Evolutionary conservation across 2,888 invertebrate genomes (phyloP), one percentile per base, ranked within the genome.

Genomic region (Drosophila antonietae): DNA sequence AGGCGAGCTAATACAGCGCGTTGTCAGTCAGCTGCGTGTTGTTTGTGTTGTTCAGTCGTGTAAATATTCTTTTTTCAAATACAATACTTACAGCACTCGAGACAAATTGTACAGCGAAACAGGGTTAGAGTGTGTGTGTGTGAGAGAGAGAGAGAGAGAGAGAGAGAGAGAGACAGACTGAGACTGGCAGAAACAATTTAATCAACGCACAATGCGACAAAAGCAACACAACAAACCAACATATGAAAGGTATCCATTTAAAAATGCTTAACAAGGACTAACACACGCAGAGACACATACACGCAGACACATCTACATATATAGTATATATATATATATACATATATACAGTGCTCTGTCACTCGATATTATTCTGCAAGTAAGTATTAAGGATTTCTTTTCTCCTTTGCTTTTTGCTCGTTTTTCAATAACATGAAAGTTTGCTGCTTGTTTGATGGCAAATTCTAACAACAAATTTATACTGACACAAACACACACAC

Each of bases 351-450:
- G 5, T 23, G 23, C 53, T 35, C 37, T 81, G 89, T 70, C 87
- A 88, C 80, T 57, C 69, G 84, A 83, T 83, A 83, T 86, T 88
- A 73, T 88, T 69, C 61, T 68, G 80, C 80, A 74, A 59, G 79
- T 60, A 69, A 79, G 76, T 77, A 70, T 86, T 88, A 80, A 60
- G 89, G 65, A 71, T 85, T 82, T 77, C 80, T 75, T 73, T 84
- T 64, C 66, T 59, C 49, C 51, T 31, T n/a, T 46, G 46, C 56
- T 55, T 73, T 70, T 70, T 58, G 55, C 77, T 86, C 83, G 62
- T 71, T 83, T 83, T 83, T 89, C 83, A 83, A 83, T 83, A 83
- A 83, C 83, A 86, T 74, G 81, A 88, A 83, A 89, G 84, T 88
- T 86, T 77, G 76, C 64, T 71, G 56, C 58, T 66, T 64, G 75